Evolutionary conservation across 2,888 invertebrate genomes (phyloP).

Genomic region (Phytoseiulus persimilis): DNA sequence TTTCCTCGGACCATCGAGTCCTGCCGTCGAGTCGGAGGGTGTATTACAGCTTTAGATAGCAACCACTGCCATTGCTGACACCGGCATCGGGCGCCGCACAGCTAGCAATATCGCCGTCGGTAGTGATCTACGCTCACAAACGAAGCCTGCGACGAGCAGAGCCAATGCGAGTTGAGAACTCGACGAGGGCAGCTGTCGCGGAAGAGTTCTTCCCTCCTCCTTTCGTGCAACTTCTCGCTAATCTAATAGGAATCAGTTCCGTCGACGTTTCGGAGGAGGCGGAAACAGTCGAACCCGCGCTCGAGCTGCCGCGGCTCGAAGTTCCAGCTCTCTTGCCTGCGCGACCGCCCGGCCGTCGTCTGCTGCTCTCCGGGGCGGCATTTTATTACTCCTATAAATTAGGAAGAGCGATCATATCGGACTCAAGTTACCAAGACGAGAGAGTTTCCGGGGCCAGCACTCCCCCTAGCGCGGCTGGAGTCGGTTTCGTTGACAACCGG

Average conservation of each 20-base stretch:
- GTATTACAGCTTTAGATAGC: neutral
- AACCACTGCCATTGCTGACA: neutral
- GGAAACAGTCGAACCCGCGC: too few species aligned
- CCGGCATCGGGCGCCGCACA: too few species aligned
- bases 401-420: neutral
- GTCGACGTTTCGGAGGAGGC: too few species aligned
- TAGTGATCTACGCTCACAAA: too few species aligned
- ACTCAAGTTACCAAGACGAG: neutral
- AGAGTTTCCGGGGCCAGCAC: neutral
- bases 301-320: neutral
- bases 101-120: too few species aligned
- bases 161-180: too few species aligned
- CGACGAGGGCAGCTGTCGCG: too few species aligned
- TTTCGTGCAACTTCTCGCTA: too few species aligned
- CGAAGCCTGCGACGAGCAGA: too few species aligned
- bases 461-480: neutral
- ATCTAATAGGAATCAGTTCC: too few species aligned
- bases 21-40: neutral
- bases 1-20: neutral
- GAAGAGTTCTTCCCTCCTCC: too few species aligned
- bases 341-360: neutral
- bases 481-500: neutral
- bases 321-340: neutral
- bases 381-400: neutral
- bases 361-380: neutral